phyloP scores from a whole-genome alignment of 2,888 invertebrate genomes.

The Nasonia oneida region DNA sequence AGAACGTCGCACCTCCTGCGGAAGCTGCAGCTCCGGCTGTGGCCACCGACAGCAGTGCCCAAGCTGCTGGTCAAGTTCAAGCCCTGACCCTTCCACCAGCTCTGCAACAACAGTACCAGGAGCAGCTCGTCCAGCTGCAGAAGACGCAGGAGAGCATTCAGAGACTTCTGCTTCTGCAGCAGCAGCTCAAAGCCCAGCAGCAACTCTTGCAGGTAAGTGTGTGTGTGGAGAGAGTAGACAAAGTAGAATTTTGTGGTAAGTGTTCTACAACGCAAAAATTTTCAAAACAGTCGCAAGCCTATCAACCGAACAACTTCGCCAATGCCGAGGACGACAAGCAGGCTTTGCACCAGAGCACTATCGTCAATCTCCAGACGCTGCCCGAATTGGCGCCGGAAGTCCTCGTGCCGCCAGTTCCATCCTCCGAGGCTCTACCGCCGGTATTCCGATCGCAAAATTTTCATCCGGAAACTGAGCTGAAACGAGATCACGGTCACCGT shows the following conservation, averaged over 20 bases:
- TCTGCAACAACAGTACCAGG: slow-evolving; percentile 76
- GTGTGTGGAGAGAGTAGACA: background rate
- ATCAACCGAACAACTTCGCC: slow-evolving; percentile 69
- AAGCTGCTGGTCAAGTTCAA: slow-evolving; percentile 39
- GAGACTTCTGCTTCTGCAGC: slow-evolving; percentile 73
- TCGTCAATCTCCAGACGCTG: slow-evolving; percentile 67
- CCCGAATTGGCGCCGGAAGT: slow-evolving; percentile 70
- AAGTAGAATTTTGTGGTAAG: background rate
- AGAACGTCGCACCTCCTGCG: slow-evolving; percentile 59
- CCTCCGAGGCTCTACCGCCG: slow-evolving; percentile 72
- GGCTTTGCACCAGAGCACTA: slow-evolving; percentile 67
- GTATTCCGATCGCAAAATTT: slow-evolving; percentile 73
- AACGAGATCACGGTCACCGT: slow-evolving; percentile 19
- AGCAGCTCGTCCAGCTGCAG: slow-evolving; percentile 76
- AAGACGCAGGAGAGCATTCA: slow-evolving; percentile 77
- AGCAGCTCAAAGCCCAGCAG: slow-evolving; percentile 75
- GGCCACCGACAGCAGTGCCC: slow-evolving; percentile 52
- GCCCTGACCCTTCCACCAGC: slow-evolving; percentile 72
- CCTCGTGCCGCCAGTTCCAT: slow-evolving; percentile 71
- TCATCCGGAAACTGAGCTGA: slow-evolving; percentile 54
- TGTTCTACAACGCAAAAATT: background rate
- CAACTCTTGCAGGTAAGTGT: slow-evolving; percentile 73
- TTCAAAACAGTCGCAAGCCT: slow-evolving; percentile 71
- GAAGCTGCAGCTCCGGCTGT: slow-evolving; percentile 62
- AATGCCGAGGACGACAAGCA: slow-evolving; percentile 71